Conservation (phyloP, 2,888 invertebrate species). For the Oscheius sp. region DNA sequence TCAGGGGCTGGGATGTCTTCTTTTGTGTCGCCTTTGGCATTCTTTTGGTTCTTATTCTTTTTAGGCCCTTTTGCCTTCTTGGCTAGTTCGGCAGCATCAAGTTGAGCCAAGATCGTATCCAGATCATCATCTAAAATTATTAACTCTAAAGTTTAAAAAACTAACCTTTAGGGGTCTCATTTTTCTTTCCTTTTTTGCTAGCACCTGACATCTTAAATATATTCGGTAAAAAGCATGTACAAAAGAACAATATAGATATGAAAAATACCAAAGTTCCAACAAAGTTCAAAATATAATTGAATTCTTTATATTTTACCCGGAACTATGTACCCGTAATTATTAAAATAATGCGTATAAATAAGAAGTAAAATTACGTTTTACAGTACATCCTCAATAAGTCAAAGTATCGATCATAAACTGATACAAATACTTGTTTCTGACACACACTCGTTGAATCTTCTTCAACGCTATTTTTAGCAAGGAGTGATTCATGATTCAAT, state of each 20-base stretch:
- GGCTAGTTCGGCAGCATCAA: constrained; percentile 52
- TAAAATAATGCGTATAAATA: background rate
- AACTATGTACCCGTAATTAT: background rate
- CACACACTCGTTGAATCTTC: background rate
- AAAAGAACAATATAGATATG: background rate
- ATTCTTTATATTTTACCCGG: background rate
- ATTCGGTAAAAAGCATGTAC: constrained; percentile 28
- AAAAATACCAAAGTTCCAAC: background rate
- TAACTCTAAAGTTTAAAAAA: constrained; percentile 10
- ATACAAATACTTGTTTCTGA: background rate
- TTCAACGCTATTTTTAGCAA: no score
- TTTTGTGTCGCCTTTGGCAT: constrained; percentile 31
- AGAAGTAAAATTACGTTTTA: background rate
- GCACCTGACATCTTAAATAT: no score
- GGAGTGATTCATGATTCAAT: no score
- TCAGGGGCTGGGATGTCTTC: constrained; percentile 21
- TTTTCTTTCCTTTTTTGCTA: constrained; percentile 18
- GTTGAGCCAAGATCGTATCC: constrained; percentile 64
- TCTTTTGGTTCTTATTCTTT: constrained; percentile 39
- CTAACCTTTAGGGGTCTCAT: constrained; percentile 2
- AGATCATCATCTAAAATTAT: constrained; percentile 58
- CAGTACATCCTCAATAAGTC: constrained; percentile 11
- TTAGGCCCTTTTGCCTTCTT: constrained; percentile 56
- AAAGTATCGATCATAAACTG: constrained; percentile 11
- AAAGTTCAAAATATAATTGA: background rate